Evolutionary conservation across 53 echinoderm and acorn worm species (phyloP), one percentile per base, ranked within the genome.

Genomic region (Zoroaster sp.): DNA sequence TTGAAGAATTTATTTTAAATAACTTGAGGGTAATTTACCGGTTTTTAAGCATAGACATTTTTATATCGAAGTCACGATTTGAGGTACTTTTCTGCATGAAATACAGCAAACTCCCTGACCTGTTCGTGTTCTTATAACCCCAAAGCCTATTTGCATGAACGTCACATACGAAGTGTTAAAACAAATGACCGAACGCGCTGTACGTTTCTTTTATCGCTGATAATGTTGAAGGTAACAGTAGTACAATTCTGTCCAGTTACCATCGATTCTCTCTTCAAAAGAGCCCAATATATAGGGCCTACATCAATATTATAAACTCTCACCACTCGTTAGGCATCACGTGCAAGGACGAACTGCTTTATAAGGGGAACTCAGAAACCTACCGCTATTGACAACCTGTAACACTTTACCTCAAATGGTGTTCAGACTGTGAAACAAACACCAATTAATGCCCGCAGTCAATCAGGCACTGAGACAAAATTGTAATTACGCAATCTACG

Each of bases 401-500:
- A 75, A 79, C 53, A 37, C 59, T 35, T 55, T 79, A 55, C 55
- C 79, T 25, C 63, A 59, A 59, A 59, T 28, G 25, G 63, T 59
- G 63, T 52, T 20, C n/a, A 79, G 20, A 35, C 4, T 65, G 65
- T 79, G 79, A 79, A 79, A 54, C 79, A 37, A 38, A 79, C 36
- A 55, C 65, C 65, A 10, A 38, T 25, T 18, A 55, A 34, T 63
- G 79, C 65, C 59, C 35, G 21, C 25, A 65, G 55, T 40, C 37
- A 55, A 39, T 30, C 41, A 18, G 40, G 63, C 38, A 79, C 79
- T 63, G 79, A 79, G 79, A 79, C 45, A 38, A 63, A 79, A 79
- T 79, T 79, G 79, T 65, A 79, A 54, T 78, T 79, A 79, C 53
- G 53, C 33, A 34, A 79, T 79, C 18, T 21, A 18, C 79, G 59